Percentiles rank a stretch among this genome's conserved stretches.
phyloP scores from a whole-genome alignment of 2,888 invertebrate species.

The Thysanoteuthis rhombus region DNA sequence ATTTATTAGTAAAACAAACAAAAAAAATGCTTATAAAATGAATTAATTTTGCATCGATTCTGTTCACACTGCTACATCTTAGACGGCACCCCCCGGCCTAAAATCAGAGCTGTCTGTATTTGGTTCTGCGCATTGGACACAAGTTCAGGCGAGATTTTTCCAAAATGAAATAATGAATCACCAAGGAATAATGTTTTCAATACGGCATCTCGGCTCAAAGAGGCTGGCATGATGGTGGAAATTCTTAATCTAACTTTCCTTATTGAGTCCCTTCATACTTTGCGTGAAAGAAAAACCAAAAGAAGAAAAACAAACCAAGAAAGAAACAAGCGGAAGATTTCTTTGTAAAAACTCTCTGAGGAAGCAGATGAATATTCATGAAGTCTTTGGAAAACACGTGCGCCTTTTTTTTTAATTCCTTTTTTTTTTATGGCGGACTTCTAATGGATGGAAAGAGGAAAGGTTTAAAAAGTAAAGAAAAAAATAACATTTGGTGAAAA shows the following conservation, averaged over 20 bases:
- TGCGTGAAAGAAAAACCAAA: neutral
- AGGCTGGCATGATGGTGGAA: neutral
- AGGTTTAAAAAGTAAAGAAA: neutral
- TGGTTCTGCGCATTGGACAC: neutral
- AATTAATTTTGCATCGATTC: too few relatives aligned
- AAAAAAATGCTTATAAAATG: too few relatives aligned
- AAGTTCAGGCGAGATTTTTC: neutral
- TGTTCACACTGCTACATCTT: too few relatives aligned
- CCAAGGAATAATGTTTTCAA: neutral
- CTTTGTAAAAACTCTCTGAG: neutral
- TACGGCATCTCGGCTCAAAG: neutral
- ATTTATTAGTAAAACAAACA: too few relatives aligned
- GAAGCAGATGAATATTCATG: neutral
- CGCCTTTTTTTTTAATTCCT: neutral
- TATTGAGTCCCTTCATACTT: neutral
- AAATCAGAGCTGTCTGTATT: too few relatives aligned
- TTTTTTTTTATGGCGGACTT: too few relatives aligned
- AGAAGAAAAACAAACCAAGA: too few relatives aligned
- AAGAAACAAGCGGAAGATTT: neutral
- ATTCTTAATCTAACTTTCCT: neutral
- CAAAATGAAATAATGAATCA: neutral
- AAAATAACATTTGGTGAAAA: neutral
- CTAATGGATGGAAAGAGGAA: neutral
- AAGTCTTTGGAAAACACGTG: neutral
- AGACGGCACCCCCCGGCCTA: too few relatives aligned